Percentiles rank a stretch among this genome's conserved stretches.
Evolutionary conservation across 2,888 invertebrate species (phyloP).

Genomic region (Drosophila tripunctata): DNA sequence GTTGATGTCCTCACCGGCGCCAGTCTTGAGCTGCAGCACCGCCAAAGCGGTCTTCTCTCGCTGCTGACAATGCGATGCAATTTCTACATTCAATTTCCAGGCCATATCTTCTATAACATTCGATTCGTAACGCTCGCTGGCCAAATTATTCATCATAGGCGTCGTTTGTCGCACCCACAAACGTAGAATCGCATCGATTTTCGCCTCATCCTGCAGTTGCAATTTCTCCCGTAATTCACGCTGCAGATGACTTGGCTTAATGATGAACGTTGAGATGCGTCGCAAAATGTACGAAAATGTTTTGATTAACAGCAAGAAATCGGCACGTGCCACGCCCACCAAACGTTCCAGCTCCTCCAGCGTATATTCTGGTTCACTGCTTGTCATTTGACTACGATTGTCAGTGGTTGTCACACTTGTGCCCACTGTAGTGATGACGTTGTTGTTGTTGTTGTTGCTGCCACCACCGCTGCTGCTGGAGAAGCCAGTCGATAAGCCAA

Average conservation of each 20-base stretch:
- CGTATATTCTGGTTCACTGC: conserved; percentile 81
- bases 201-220: conserved; percentile 84
- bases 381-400: conserved; percentile 47
- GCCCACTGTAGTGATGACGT: conserved; percentile 46
- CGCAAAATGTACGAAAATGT: conserved; percentile 85
- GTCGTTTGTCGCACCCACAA: conserved; percentile 86
- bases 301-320: conserved; percentile 83
- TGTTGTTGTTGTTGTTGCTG: no score
- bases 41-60: conserved; percentile 85
- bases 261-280: conserved; percentile 85
- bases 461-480: conserved; percentile 31
- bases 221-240: conserved; percentile 85
- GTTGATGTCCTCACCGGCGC: conserved; percentile 84
- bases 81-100: conserved; percentile 86
- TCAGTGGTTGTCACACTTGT: conserved; percentile 65
- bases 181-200: conserved; percentile 86
- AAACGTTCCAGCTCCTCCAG: conserved; percentile 83
- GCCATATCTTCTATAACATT: conserved; percentile 85
- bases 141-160: conserved; percentile 85
- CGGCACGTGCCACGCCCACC: conserved; percentile 81
- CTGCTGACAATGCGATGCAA: conserved; percentile 84
- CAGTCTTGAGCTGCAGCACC: conserved; percentile 85
- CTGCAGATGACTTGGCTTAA: conserved; percentile 86
- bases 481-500: no score
- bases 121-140: conserved; percentile 80